These are phyloP conservation scores for Chrysaora quinquecirrha DNA, from an alignment of 30 jellyfish, hydroid and myxozoan genomes.

Conservation along the genomic window DNA sequence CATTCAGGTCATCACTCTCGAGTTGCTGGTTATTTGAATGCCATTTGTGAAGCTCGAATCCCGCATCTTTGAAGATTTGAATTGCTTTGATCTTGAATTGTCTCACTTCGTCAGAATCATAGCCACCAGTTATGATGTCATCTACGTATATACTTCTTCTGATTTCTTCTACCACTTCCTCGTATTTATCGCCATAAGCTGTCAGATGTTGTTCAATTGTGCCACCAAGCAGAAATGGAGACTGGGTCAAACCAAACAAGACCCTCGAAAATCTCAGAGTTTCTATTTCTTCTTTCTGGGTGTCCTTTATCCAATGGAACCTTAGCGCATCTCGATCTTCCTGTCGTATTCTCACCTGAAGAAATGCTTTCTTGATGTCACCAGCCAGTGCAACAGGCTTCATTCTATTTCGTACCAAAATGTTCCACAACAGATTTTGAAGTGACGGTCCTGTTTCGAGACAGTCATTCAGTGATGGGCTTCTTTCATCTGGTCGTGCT, in stretches of 20 bases:
- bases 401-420: too few relatives aligned
- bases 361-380: too few relatives aligned
- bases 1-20: not conserved
- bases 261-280: conserved; percentile 38
- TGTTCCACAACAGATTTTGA: too few relatives aligned
- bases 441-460: too few relatives aligned
- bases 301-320: too few relatives aligned
- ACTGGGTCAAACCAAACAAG: conserved; percentile 11
- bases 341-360: conserved; percentile 31
- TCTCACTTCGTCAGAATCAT: conserved; percentile 14
- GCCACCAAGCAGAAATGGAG: conserved; percentile 42
- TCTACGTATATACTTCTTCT: conserved; percentile 26
- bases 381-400: too few relatives aligned
- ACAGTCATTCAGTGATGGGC: too few relatives aligned
- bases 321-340: not conserved
- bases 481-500: too few relatives aligned
- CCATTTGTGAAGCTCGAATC: conserved; percentile 65
- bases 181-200: not conserved
- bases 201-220: conserved; percentile 4
- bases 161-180: conserved; percentile 20
- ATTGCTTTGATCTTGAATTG: conserved; percentile 7
- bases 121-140: conserved; percentile 39
- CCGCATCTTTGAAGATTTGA: conserved; percentile 31
- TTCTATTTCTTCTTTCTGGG: too few relatives aligned
- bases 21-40: conserved; percentile 30